Conservation (phyloP, 1,140 invertebrate genomes). For the Bombus sylvicola region DNA sequence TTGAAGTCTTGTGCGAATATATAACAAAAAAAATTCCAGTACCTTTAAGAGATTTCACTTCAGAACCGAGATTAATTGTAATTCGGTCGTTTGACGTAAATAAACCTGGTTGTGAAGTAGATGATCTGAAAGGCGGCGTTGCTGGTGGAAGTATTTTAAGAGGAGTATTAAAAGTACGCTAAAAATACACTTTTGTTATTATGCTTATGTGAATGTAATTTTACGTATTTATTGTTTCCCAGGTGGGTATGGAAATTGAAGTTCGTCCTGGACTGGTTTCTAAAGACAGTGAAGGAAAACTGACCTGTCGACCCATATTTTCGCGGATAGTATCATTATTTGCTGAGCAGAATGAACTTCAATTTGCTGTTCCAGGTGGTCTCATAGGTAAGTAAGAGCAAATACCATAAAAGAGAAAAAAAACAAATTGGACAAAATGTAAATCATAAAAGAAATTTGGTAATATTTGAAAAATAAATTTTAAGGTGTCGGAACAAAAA, state of each 20-base stretch:
- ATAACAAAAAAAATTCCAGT: conserved; percentile 99
- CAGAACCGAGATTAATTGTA: conserved; percentile 98
- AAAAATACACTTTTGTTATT: not conserved
- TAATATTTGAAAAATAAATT: conserved; percentile 37
- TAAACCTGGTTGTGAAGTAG: conserved; percentile 99
- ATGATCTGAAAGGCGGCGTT: conserved; percentile 98
- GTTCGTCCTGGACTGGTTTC: conserved; percentile 97
- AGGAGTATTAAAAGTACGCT: conserved; percentile 93
- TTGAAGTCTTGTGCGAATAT: conserved; percentile 99
- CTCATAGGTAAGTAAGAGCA: conserved; percentile 89
- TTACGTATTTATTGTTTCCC: conserved; percentile 39
- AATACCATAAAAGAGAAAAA: not conserved
- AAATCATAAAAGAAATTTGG: not conserved
- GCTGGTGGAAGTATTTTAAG: conserved; percentile 98
- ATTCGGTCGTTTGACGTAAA: conserved; percentile 99
- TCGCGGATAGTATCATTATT: conserved; percentile 99
- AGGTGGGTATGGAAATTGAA: conserved; percentile 95
- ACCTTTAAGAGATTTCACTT: conserved; percentile 96
- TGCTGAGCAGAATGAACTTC: conserved; percentile 99
- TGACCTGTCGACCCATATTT: conserved; percentile 98
- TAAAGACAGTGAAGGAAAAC: conserved; percentile 97
- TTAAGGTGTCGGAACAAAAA: conserved; percentile 98
- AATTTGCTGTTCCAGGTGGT: conserved; percentile 99
- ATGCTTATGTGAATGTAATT: not conserved
- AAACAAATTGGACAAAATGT: not conserved